These are phyloP conservation scores for Struthio camelus DNA, from an alignment of 2,113 vertebrate species.

Conservation along the genomic window DNA sequence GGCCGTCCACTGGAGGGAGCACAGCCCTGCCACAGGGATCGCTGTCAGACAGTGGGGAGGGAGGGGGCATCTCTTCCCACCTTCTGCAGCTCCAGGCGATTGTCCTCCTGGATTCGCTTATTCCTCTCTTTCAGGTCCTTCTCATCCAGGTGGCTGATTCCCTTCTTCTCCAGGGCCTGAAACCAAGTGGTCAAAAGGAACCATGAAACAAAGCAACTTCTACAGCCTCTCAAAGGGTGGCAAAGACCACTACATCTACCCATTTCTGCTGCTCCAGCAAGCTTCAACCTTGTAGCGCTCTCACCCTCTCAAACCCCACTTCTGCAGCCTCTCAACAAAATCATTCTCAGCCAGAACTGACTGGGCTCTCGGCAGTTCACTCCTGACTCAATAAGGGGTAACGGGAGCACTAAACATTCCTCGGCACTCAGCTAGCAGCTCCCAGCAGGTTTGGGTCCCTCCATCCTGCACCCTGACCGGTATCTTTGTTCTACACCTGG, in stretches of 20 bases:
- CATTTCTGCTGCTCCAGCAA: rapidly evolving
- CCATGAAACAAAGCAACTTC: not conserved
- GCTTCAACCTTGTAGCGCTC: not conserved
- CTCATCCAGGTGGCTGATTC: conserved; percentile 92
- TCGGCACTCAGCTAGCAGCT: not conserved
- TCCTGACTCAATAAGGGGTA: not conserved
- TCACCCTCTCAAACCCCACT: not conserved
- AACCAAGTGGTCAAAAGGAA: not conserved
- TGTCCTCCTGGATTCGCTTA: conserved; percentile 95
- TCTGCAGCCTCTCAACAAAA: not conserved
- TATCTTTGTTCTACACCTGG: rapidly evolving
- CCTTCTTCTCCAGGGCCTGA: conserved; percentile 93
- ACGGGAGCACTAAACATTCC: not conserved
- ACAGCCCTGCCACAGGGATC: not conserved
- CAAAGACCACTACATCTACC: not conserved
- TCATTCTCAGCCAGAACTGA: not conserved
- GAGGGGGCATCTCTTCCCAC: conserved; percentile 54
- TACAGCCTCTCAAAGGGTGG: not conserved
- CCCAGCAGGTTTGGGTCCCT: not conserved
- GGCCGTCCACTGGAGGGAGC: not conserved
- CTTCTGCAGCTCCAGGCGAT: conserved; percentile 96
- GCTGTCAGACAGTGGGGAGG: not conserved
- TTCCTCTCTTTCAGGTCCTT: conserved; percentile 97
- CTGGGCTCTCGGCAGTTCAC: not conserved
- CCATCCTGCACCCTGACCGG: not conserved